Conservation (phyloP, 2,888 invertebrate genomes). For the Limnephilus auricula region DNA sequence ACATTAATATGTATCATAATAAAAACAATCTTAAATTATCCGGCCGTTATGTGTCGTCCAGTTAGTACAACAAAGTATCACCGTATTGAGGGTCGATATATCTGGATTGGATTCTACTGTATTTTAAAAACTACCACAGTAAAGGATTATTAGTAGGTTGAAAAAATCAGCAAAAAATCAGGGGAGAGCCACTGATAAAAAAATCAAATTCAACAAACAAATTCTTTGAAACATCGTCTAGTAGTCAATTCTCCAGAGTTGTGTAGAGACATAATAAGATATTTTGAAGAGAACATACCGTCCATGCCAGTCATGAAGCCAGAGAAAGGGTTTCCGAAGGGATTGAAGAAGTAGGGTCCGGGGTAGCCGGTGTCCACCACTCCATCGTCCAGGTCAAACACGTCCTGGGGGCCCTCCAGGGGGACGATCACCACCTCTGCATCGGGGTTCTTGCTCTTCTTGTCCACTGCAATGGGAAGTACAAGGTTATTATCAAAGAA, state of each 20-base stretch:
- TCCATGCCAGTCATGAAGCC: slow-evolving; percentile 72
- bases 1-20: too few relatives aligned
- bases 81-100: too few relatives aligned
- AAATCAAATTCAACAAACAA: too few relatives aligned
- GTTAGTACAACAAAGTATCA: too few relatives aligned
- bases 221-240: too few relatives aligned
- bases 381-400: slow-evolving; percentile 56
- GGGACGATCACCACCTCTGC: slow-evolving; percentile 65
- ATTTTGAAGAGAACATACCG: slow-evolving; percentile 67
- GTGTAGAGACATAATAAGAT: neutral
- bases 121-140: neutral
- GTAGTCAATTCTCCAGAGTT: neutral
- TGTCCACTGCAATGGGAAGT: slow-evolving; percentile 53
- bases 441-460: slow-evolving; percentile 63
- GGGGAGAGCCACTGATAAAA: too few relatives aligned
- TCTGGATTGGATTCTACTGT: too few relatives aligned
- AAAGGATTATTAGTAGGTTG: too few relatives aligned
- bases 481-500: neutral
- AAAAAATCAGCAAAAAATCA: too few relatives aligned
- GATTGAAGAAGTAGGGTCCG: slow-evolving; percentile 53
- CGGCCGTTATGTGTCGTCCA: too few relatives aligned
- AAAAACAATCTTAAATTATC: too few relatives aligned
- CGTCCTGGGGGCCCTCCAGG: slow-evolving; percentile 42
- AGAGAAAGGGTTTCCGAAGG: slow-evolving; percentile 68
- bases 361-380: slow-evolving; percentile 59